Base-by-base conservation (phyloP, 2,797 vertebrate genomes). In the Gallirallus australis region DNA sequence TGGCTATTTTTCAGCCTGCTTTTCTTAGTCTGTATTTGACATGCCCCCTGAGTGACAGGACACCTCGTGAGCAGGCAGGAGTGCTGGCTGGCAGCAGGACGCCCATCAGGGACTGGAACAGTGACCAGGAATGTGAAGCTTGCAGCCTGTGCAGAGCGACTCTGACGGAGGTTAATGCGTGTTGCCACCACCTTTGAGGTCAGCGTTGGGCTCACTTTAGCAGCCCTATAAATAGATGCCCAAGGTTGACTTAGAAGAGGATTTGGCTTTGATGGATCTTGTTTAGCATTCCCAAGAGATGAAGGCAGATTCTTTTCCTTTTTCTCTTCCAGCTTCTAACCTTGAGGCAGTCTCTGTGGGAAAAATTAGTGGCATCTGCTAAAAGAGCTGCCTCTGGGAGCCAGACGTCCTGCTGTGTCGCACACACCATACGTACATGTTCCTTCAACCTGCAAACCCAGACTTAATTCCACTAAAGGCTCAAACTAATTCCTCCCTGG, bases 181-280 rank as follows among this genome's bases (percentile, higher is more conserved):
- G 35, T 64, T 64, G 64, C 93, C 68, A 30, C 48, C 71, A 91
- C 93, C 91, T 94, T 27, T 91, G 90, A 94, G 92, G 88, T 93
- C 95, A 95, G 91, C 9, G 1, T 5, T 39, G 60, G 88, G 68
- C 71, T 94, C 37, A 2, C 95, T 91, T 91, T 60, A 96, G 83
- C 88, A 59, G 21, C 30, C 70, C 85, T 95, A 96, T 94, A 94
- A 96, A 97, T 97, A 97, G 90, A 68, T 31, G 63, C 21, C 42
- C 82, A 86, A 84, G 87, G 78, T 70, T 94, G 91, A 77, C 52
- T 25, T 31, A 77, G 77, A 92, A 90, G 71, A 94, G 68, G 72
- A 70, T 95, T 94, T 93, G 89, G 56, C 93, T 96, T 11, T 28
- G 63, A 56, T 84, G 83, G 68, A 71, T 93, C 83, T 90, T 52